Percentiles rank a stretch among this genome's conserved stretches.
These are phyloP conservation scores for Crotophaga sulcirostris DNA, from an alignment of 2,113 vertebrate species.

Conservation along the genomic window DNA sequence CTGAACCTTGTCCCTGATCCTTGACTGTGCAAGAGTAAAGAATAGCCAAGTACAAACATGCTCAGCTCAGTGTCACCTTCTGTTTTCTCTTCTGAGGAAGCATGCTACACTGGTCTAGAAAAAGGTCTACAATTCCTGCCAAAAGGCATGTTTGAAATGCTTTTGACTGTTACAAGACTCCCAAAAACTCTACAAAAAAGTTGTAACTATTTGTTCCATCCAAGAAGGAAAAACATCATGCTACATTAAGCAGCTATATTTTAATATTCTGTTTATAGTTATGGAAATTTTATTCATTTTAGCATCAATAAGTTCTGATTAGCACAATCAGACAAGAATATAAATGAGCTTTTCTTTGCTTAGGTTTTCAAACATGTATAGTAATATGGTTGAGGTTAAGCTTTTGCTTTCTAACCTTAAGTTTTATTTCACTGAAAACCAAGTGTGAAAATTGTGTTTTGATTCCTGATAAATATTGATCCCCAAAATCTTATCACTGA, in stretches of 20 bases:
- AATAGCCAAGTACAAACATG: background rate
- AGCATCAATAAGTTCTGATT: constrained; percentile 54
- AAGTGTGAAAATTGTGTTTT: constrained; percentile 37
- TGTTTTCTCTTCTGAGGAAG: background rate
- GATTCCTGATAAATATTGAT: constrained; percentile 48
- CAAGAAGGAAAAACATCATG: background rate
- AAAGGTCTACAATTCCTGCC: background rate
- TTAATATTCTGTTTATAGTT: constrained; percentile 41
- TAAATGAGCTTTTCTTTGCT: constrained; percentile 26
- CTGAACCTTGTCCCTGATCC: background rate
- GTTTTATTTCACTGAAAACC: constrained; percentile 17
- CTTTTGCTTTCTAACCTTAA: constrained; percentile 23
- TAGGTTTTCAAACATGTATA: background rate
- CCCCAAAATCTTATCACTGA: constrained; percentile 30
- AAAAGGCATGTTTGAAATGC: background rate
- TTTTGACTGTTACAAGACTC: background rate
- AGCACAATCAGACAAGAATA: constrained; percentile 46
- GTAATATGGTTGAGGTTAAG: constrained; percentile 49
- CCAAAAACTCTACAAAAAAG: background rate
- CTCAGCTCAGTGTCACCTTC: fast-evolving
- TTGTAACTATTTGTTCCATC: background rate
- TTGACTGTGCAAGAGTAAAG: background rate
- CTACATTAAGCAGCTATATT: background rate
- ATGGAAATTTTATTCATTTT: constrained; percentile 31
- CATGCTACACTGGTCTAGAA: background rate